Evolutionary conservation across 2,888 invertebrate genomes (phyloP).

Genomic region (Thereva unica): DNA sequence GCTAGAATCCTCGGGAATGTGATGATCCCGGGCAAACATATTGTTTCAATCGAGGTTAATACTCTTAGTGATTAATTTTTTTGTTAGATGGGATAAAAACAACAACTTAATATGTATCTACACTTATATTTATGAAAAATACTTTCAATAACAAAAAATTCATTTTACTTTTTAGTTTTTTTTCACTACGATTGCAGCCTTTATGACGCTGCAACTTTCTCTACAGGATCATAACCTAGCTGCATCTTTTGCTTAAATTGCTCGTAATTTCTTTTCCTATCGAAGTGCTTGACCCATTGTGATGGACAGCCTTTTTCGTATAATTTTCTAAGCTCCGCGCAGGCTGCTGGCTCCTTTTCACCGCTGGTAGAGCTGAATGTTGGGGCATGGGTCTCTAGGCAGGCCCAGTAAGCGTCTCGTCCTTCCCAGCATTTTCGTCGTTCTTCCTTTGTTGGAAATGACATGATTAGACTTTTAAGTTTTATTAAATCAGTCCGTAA

Average conservation of each 20-base stretch:
- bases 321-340: slow-evolving; percentile 70
- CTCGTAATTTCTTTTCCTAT: slow-evolving; percentile 84
- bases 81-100: background rate
- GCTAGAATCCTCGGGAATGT: slow-evolving; percentile 88
- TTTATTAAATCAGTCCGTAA: too few species aligned
- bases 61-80: slow-evolving; percentile 44
- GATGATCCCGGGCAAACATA: slow-evolving; percentile 94
- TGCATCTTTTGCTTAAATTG: slow-evolving; percentile 87
- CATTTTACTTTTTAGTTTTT: background rate
- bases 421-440: slow-evolving; percentile 82
- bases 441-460: slow-evolving; percentile 79
- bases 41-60: slow-evolving; percentile 83
- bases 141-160: slow-evolving; percentile 13
- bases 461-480: slow-evolving; percentile 61
- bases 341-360: slow-evolving; percentile 62
- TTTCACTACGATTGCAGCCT: background rate
- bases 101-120: background rate
- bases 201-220: slow-evolving; percentile 36
- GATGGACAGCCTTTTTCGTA: slow-evolving; percentile 79
- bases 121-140: too few species aligned
- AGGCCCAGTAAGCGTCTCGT: slow-evolving; percentile 88
- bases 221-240: slow-evolving; percentile 80
- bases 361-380: slow-evolving; percentile 58
- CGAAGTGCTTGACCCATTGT: slow-evolving; percentile 94
- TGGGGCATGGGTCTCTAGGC: slow-evolving; percentile 73